A percentile compares a stretch with the other conserved stretches of the same genome.
Evolutionary conservation across 2,113 vertebrate species (phyloP).

Genomic region (Callipepla californica): DNA sequence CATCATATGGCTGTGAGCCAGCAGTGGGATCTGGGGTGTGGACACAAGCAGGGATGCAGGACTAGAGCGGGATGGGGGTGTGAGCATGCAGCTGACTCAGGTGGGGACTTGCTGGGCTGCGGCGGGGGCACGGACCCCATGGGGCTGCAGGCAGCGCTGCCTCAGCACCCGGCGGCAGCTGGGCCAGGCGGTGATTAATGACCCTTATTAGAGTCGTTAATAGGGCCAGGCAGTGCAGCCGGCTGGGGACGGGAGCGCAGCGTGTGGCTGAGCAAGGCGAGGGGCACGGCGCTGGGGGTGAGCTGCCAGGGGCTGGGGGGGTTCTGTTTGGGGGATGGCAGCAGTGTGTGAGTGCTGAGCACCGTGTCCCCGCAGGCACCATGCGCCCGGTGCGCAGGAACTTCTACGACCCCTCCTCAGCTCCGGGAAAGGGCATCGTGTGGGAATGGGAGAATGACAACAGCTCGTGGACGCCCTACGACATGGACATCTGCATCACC

Average conservation of each 20-base stretch:
- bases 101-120: neutral
- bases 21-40: neutral
- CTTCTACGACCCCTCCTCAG: constrained; percentile 95
- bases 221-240: constrained; percentile 42
- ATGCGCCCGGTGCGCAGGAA: constrained; percentile 94
- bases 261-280: accelerated
- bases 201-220: constrained; percentile 45
- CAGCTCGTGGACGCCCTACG: constrained; percentile 93
- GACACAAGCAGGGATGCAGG: neutral
- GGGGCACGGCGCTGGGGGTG: neutral
- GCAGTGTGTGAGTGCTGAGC: neutral
- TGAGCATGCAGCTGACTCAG: too few relatives aligned
- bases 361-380: constrained; percentile 80
- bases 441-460: constrained; percentile 98
- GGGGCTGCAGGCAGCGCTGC: neutral
- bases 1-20: too few relatives aligned
- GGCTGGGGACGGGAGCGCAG: neutral
- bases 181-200: constrained; percentile 60
- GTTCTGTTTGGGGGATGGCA: too few relatives aligned
- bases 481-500: constrained; percentile 97
- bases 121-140: neutral
- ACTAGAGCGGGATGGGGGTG: neutral
- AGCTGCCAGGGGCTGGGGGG: neutral
- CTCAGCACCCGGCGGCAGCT: constrained; percentile 32
- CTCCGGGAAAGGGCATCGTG: constrained; percentile 94